Evolutionary conservation across 1,140 invertebrate species (phyloP), one percentile per base, ranked within the genome.

Genomic region (Drosophila miranda): DNA sequence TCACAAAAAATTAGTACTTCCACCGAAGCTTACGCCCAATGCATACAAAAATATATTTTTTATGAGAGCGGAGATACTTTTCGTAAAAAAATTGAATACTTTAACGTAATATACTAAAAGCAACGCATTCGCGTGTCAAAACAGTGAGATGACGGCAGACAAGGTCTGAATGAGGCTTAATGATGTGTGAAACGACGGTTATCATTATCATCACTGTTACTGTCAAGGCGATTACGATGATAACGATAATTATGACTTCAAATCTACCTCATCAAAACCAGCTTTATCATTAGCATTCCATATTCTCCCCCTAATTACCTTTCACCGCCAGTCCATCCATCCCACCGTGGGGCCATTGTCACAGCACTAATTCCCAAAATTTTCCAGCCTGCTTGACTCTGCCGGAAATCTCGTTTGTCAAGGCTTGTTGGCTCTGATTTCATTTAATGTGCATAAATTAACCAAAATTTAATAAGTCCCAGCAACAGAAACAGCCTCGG

Each of bases 151-250:
- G 48, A 41, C 28, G 23, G n/a, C 38, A 52, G 28, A 41, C 44
- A 42, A 34, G 59, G 57, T 59, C 62, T 19, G 30, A 77, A 69
- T 63, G 74, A 70, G 67, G 66, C 66, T 63, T 88, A 87, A 87
- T 87, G 82, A 88, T 88, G 83, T 88, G 82, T 82, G 76, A 87
- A 87, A 88, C 75, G 78, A 78, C 68, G 81, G 69, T 66, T 70
- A 63, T 61, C 57, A 59, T 11, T 16, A 26, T 23, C 30, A 49
- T 49, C 67, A 83, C 63, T 83, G 75, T 78, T 70, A 62, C 3
- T 11, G 34, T 38, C 50, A 67, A 55, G 66, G 61, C 50, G 61
- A 68, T 68, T 67, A 68, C 64, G 64, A 59, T 23, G 59, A 44
- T n/a, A 11, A 8, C n/a, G 13, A 71, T 54, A 72, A 72, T 71